phyloP scores from a whole-genome alignment of 2,888 invertebrate species.

The Mythimna lalbum region DNA sequence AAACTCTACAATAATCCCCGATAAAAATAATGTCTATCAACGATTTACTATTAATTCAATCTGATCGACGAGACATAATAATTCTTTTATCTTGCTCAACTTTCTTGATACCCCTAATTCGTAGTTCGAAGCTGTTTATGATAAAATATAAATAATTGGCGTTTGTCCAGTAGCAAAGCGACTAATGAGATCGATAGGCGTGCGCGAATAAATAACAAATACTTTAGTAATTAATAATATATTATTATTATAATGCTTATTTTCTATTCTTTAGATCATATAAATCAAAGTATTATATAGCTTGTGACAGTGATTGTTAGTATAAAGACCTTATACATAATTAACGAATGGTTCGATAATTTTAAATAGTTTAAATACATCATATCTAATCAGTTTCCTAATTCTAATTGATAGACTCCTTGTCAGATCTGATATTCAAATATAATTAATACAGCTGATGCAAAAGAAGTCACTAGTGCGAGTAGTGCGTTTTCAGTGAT shows the following conservation, averaged over 20 bases:
- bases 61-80: conserved; percentile 25
- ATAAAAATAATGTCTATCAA: conserved; percentile 6
- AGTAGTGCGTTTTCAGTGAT: conserved; percentile 33
- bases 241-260: too few relatives aligned
- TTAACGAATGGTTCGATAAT: conserved; percentile 29
- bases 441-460: conserved; percentile 9
- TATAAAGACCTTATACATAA: conserved; percentile 18
- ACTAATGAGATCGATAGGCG: conserved; percentile 45
- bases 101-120: conserved; percentile 34
- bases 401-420: conserved; percentile 36
- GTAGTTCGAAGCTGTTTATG: conserved; percentile 15
- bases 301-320: conserved; percentile 35
- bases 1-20: background rate
- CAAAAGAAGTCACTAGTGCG: conserved; percentile 11
- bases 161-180: conserved; percentile 47
- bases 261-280: conserved; percentile 14
- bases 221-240: conserved; percentile 14
- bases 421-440: conserved; percentile 11
- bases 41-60: conserved; percentile 14
- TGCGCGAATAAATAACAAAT: conserved; percentile 41
- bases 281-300: conserved; percentile 15
- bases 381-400: conserved; percentile 43
- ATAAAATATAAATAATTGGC: conserved; percentile 46
- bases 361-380: conserved; percentile 12
- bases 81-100: conserved; percentile 40